Evolutionary conservation across 2,888 invertebrate genomes (phyloP).

Genomic region (Dolichomitus sp.): DNA sequence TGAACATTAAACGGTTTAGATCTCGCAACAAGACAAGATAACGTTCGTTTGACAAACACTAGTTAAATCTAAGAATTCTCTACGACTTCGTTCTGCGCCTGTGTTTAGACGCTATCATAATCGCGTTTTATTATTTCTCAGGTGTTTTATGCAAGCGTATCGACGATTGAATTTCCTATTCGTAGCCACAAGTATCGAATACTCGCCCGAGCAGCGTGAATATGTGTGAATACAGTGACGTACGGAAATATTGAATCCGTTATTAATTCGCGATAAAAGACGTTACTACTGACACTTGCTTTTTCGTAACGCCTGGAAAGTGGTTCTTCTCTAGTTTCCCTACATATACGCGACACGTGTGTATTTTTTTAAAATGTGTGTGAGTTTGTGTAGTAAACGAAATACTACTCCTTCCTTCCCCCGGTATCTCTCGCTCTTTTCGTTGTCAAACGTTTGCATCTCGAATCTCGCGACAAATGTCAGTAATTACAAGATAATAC

Average conservation of each 20-base stretch:
- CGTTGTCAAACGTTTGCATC: neutral
- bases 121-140: constrained; percentile 10
- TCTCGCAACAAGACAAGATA: constrained; percentile 64
- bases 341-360: constrained; percentile 27
- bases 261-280: constrained; percentile 49
- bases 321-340: constrained; percentile 18
- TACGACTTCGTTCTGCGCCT: constrained; percentile 48
- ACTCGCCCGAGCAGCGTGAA: constrained; percentile 24
- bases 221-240: constrained; percentile 25
- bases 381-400: constrained; percentile 20
- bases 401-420: constrained; percentile 15
- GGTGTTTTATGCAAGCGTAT: neutral
- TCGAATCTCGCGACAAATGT: constrained; percentile 48
- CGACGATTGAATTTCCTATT: constrained; percentile 1
- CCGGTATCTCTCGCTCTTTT: constrained; percentile 6
- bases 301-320: constrained; percentile 44
- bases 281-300: constrained; percentile 22
- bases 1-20: constrained; percentile 70
- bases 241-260: constrained; percentile 7
- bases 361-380: neutral
- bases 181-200: constrained; percentile 5
- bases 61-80: constrained; percentile 47
- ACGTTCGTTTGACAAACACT: constrained; percentile 65
- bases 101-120: constrained; percentile 21
- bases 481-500: constrained; percentile 26